Evolutionary conservation across 2,113 vertebrate species (phyloP), one percentile per base, ranked within the genome.

Genomic region (Archilochus colubris): DNA sequence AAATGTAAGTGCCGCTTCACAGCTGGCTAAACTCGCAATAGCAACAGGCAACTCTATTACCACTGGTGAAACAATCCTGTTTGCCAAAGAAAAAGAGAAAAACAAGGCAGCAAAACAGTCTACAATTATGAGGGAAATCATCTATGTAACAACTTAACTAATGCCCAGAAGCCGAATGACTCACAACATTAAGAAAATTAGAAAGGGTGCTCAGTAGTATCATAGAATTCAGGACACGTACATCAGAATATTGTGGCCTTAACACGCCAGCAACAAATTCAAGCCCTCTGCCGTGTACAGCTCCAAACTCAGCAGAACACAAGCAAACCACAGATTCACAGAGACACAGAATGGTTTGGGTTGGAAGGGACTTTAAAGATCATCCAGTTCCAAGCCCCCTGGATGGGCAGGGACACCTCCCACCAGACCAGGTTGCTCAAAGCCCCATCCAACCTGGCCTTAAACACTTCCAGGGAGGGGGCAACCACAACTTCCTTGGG

Each of bases 61-160:
- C 89, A 91, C 82, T 36, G 90, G 44, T 72, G 93, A 95, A 95
- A 88, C 90, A 88, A 72, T 36, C 62, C 79, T 61, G 64, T 84
- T 93, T 95, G 93, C 95, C 91, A 95, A 91, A 66, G 78, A 89
- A 87, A 67, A 89, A 91, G 72, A 78, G 89, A 91, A 96, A 96
- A 97, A 93, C 82, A 90, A 95, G 85, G 90, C 79, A 93, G 86
- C 85, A 94, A 94, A 95, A 91, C 88, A 70, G 61, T 67, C 85
- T 81, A 93, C 76, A 96, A 90, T 95, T 96, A 95, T 54, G 94
- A 95, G 86, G 91, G 90, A 97, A 97, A 96, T 96, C 88, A 95
- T 97, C 93, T 97, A 93, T 95, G 95, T 97, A 97, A 96, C 96
- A 96, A 95, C 79, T 95, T 95, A 95, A 94, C 95, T 94, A 95